phyloP scores from a whole-genome alignment of 92 coral and sea anemone genomes.

The Porites evermanni region DNA sequence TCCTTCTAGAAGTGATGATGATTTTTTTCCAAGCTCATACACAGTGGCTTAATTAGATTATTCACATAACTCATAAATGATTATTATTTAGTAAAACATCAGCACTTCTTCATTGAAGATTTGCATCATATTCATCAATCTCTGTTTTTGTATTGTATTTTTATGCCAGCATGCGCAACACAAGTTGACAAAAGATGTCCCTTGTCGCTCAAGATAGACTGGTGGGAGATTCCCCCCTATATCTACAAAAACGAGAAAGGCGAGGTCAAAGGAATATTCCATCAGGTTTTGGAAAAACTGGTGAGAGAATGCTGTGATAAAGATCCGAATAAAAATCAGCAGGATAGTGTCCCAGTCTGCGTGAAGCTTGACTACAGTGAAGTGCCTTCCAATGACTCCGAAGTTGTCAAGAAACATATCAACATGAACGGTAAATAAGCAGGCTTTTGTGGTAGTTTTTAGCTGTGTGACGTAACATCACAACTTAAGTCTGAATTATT shows the following conservation, averaged over 20 bases:
- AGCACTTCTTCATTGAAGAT: no score
- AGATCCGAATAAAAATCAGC: neutral
- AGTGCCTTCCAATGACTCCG: constrained; percentile 89
- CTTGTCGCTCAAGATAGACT: constrained; percentile 72
- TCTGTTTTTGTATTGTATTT: no score
- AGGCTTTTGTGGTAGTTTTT: neutral
- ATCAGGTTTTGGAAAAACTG: constrained; percentile 60
- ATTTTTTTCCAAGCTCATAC: no score
- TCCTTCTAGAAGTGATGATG: no score
- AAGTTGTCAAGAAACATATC: constrained; percentile 91
- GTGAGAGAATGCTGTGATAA: constrained; percentile 78
- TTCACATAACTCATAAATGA: no score
- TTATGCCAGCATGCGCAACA: neutral
- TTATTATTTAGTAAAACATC: no score
- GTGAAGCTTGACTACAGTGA: constrained; percentile 78
- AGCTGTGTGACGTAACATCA: no score
- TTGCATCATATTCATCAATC: no score
- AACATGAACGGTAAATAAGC: constrained; percentile 59
- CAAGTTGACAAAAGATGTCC: constrained; percentile 60
- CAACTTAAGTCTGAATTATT: no score
- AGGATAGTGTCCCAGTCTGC: constrained; percentile 12
- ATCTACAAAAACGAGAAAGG: constrained; percentile 67
- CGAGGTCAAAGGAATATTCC: constrained; percentile 79
- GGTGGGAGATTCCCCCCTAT: constrained; percentile 99
- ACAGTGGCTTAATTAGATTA: no score